phyloP scores from a whole-genome alignment of 2,797 vertebrate genomes.

The Potorous gilbertii region DNA sequence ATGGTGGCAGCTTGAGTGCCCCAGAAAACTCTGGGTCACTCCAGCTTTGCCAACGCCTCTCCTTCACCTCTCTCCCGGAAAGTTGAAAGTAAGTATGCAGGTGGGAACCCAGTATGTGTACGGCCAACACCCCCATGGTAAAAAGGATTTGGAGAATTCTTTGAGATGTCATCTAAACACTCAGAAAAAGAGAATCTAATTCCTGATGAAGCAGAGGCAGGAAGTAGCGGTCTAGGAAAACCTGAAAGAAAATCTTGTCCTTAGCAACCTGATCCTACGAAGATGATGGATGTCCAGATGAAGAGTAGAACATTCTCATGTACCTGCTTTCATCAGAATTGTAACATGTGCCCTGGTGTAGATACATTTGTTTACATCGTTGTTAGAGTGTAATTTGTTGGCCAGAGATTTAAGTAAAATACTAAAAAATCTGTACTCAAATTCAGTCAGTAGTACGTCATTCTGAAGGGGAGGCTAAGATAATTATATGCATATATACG shows the following conservation, averaged over 20 bases:
- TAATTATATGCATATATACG: constrained; percentile 41
- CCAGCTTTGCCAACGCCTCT: too few relatives aligned
- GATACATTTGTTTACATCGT: constrained; percentile 42
- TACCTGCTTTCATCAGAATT: constrained; percentile 61
- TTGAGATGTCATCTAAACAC: too few relatives aligned
- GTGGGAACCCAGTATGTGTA: too few relatives aligned
- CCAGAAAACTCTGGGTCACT: too few relatives aligned
- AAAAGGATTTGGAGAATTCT: too few relatives aligned
- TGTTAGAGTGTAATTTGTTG: constrained; percentile 28
- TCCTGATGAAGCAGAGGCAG: too few relatives aligned
- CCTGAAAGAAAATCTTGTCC: background rate
- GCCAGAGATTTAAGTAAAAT: constrained; percentile 60
- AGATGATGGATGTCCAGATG: constrained; percentile 61
- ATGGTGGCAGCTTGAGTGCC: too few relatives aligned
- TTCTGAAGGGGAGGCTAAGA: constrained; percentile 56
- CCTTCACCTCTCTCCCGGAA: too few relatives aligned
- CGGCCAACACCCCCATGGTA: too few relatives aligned
- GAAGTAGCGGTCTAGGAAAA: too few relatives aligned
- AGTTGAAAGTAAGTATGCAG: too few relatives aligned
- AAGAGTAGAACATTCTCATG: constrained; percentile 73
- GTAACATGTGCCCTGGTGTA: constrained; percentile 64
- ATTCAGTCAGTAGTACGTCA: constrained; percentile 54
- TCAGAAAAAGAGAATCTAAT: too few relatives aligned
- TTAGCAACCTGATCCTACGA: constrained; percentile 74
- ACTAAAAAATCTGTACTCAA: constrained; percentile 49